phyloP scores from a whole-genome alignment of 1,140 invertebrate genomes.

The Nephotettix cincticeps region DNA sequence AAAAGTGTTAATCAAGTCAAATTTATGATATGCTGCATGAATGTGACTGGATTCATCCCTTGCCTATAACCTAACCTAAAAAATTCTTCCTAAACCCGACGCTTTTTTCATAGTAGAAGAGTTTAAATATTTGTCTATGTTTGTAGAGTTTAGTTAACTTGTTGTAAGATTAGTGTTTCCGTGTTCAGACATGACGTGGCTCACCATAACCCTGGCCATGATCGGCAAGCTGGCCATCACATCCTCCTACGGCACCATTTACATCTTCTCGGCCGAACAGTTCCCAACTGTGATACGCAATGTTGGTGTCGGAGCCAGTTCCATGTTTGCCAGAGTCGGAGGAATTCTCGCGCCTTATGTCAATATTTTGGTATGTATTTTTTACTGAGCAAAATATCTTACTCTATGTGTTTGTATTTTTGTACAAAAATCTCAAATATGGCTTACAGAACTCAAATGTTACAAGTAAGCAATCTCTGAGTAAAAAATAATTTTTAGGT shows the following conservation, averaged over 20 bases:
- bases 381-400: not conserved
- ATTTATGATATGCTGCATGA: too few relatives aligned
- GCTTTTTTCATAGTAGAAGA: too few relatives aligned
- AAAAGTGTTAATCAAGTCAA: too few relatives aligned
- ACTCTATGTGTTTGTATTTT: not conserved
- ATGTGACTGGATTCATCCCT: too few relatives aligned
- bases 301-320: constrained; percentile 72
- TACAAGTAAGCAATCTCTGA: not conserved
- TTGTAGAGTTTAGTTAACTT: too few relatives aligned
- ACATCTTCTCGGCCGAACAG: constrained; percentile 79
- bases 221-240: constrained; percentile 80
- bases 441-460: not conserved
- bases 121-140: too few relatives aligned
- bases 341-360: constrained; percentile 74
- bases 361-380: constrained; percentile 56
- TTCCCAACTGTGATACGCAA: constrained; percentile 83
- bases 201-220: constrained; percentile 71
- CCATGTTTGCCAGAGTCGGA: constrained; percentile 73
- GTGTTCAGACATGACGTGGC: constrained; percentile 57
- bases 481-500: constrained; percentile 16
- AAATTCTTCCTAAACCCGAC: too few relatives aligned
- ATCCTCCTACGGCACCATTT: constrained; percentile 75
- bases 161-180: too few relatives aligned
- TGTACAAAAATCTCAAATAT: constrained; percentile 4
- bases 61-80: too few relatives aligned